Evolutionary conservation across 1,140 invertebrate species (phyloP), one percentile per base, ranked within the genome.

Genomic region (Campoletis sonorensis): DNA sequence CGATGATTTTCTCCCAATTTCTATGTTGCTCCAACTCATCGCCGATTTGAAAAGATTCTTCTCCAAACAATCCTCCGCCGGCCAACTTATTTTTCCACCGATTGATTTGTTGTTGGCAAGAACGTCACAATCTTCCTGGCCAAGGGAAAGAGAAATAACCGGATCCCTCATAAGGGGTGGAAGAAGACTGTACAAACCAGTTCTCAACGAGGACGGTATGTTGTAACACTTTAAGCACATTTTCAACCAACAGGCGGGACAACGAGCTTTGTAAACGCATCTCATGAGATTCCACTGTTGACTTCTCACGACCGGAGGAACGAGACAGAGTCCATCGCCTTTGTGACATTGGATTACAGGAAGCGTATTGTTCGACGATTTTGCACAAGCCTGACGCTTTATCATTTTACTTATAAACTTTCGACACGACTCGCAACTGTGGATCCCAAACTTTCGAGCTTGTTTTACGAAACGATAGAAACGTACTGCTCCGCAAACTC

Each of bases 161-260:
- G 87, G 81, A 82, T 88, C 88, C 84, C 89, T 87, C 88, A 91
- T 89, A 26, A 90, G 91, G 11, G 92, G 91, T 13, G 95, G 95
- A 80, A 96, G 88, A 88, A 95, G 93, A 37, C 93, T 92, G 83
- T 93, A 93, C 79, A 96, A 89, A 76, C 94, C 94, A 78, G 94
- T 91, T 86, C 94, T 94, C 72, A 96, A 92, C 16, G 92, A 93
- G 61, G 93, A 90, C 76, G 96, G 95, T 85, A 97, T 94, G 89
- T 96, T 95, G 89, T 97, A 96, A 70, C 95, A 94, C 84, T 95
- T 94, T 18, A 97, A 89, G 89, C 96, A 97, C 92, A 96, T 94
- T 90, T 96, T 96, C 4, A 98, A 91, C 96, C 96, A 97, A 88
- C 97, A 98, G n/a, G 96, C 96, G 79, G 95, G 94, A 91, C 97